These are phyloP conservation scores for Gavialis gangeticus DNA, from an alignment of 2,113 vertebrate species.

Conservation along the genomic window DNA sequence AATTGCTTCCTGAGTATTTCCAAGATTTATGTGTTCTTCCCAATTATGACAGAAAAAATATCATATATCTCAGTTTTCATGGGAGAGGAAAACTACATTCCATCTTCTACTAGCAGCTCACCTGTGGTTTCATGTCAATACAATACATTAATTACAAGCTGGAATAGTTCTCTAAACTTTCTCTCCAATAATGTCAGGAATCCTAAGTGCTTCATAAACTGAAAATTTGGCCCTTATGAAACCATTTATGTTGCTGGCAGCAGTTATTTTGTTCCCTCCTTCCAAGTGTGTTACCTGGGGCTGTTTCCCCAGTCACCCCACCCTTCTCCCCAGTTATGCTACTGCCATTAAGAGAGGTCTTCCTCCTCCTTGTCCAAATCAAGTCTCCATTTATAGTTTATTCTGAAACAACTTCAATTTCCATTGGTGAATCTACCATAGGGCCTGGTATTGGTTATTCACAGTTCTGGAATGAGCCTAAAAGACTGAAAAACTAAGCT, in stretches of 20 bases:
- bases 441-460: background rate
- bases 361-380: background rate
- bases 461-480: background rate
- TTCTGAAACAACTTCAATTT: background rate
- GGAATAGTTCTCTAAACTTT: background rate
- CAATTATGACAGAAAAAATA: no score
- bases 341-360: background rate
- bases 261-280: background rate
- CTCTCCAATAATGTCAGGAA: background rate
- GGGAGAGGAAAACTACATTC: no score
- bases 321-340: background rate
- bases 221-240: background rate
- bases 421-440: background rate
- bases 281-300: background rate
- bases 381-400: background rate
- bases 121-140: background rate
- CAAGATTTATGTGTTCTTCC: no score
- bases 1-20: no score
- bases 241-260: background rate
- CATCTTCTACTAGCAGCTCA: background rate
- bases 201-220: background rate
- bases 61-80: no score
- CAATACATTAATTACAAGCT: background rate
- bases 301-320: background rate
- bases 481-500: background rate